phyloP scores from a whole-genome alignment of 2,113 vertebrate species.

The Epinephelus cyanopodus region DNA sequence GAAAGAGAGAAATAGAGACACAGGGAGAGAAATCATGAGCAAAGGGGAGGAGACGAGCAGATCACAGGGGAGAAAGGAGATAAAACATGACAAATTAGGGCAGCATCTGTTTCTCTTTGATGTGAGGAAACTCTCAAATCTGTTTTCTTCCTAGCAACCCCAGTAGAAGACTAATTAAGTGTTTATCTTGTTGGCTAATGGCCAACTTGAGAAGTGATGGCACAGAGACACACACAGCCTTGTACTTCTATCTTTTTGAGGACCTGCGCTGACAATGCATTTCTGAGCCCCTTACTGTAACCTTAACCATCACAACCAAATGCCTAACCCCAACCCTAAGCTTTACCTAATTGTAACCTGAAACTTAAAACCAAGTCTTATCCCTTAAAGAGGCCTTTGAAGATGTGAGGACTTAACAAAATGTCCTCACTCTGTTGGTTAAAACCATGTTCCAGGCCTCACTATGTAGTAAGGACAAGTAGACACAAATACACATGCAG shows the following conservation, averaged over 20 bases:
- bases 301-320: no score
- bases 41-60: constrained; percentile 63
- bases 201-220: constrained; percentile 20
- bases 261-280: no score
- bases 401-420: no score
- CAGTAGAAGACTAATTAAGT: constrained; percentile 48
- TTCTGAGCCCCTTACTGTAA: no score
- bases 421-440: no score
- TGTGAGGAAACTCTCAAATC: constrained; percentile 44
- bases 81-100: constrained; percentile 70
- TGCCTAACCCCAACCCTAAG: no score
- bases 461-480: no score
- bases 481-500: neutral
- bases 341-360: no score
- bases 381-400: no score
- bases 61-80: constrained; percentile 65
- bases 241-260: no score
- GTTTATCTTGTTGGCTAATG: constrained; percentile 62
- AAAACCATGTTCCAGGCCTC: no score
- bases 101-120: constrained; percentile 64
- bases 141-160: constrained; percentile 67
- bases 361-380: no score
- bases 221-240: neutral
- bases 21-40: constrained; percentile 8
- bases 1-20: neutral